phyloP scores from a whole-genome alignment of 2,888 invertebrate species.

The Plebejus argus region DNA sequence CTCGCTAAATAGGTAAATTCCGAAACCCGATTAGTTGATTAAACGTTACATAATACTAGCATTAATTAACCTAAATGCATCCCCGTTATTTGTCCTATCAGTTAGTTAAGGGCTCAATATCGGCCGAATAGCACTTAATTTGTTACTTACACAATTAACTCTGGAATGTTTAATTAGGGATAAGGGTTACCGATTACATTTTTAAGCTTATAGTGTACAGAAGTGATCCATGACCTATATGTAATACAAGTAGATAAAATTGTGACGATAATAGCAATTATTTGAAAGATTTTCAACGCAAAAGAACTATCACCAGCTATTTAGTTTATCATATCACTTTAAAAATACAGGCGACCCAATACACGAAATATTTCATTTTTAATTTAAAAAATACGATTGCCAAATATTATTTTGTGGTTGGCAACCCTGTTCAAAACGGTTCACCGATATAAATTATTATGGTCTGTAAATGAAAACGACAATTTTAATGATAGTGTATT shows the following conservation, averaged over 20 bases:
- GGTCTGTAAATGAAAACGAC: background rate
- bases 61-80: slow-evolving; percentile 19
- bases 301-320: no score
- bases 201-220: background rate
- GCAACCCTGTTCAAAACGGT: background rate
- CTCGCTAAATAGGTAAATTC: background rate
- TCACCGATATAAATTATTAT: slow-evolving; percentile 14
- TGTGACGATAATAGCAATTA: background rate
- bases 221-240: no score
- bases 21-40: slow-evolving; percentile 21
- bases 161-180: background rate
- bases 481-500: slow-evolving; percentile 22
- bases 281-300: no score
- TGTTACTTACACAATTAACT: slow-evolving; percentile 11
- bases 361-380: no score
- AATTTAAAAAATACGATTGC: no score
- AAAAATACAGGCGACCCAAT: no score
- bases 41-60: slow-evolving; percentile 9
- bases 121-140: background rate
- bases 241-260: background rate
- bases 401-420: background rate
- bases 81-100: background rate
- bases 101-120: background rate
- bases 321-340: no score
- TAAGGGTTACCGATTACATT: background rate